Base-by-base conservation (phyloP, 2,113 vertebrate genomes). In the Platichthys flesus region DNA sequence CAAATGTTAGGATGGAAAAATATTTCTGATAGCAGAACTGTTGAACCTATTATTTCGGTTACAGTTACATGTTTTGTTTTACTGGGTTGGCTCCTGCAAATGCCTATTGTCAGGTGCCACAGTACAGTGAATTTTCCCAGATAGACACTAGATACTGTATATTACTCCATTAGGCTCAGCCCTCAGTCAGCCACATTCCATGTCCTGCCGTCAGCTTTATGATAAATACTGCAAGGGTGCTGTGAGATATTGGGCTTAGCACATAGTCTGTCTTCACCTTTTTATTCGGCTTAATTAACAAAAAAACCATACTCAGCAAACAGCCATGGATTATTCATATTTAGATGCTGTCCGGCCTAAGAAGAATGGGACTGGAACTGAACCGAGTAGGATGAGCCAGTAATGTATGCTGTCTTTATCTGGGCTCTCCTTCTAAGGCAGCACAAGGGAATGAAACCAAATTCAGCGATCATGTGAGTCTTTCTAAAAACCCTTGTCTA, bases 321-420 rank as follows among this genome's bases (percentile, higher is more conserved):
- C 72, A 76, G 65, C 31, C 74, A 77, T 83, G 79, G 83, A 79
- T 86, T 79, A 86, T 84, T 88, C 56, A 88, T 84, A 68, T 79
- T 66, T 59, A 76, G 60, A 76, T 76, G 64, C 71, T 24, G 80
- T 71, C 45, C 61, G 65, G 40, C 35, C 5, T 66, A 51, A 65
- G 51, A 68, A 76, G 63, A 85, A 79, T 42, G 40, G 24, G 42
- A 69, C 20, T 61, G 65, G 56, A 77, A 70, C 64, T 72, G 56
- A 78, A 12, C 23, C 18, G 23, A 31, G 37, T n/a, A 47, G 37
- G 31, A 76, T 45, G 76, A n/a, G 23, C 65, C 52, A 51, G 74
- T 67, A 59, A 79, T 71, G 67, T 68, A 20, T 56, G 71, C 54
- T 74, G 61, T 63, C 63, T 65, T 51, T 58, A 47, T 67, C 70